Conservation (phyloP, 1,140 invertebrate genomes). For the Drosophila saltans region DNA sequence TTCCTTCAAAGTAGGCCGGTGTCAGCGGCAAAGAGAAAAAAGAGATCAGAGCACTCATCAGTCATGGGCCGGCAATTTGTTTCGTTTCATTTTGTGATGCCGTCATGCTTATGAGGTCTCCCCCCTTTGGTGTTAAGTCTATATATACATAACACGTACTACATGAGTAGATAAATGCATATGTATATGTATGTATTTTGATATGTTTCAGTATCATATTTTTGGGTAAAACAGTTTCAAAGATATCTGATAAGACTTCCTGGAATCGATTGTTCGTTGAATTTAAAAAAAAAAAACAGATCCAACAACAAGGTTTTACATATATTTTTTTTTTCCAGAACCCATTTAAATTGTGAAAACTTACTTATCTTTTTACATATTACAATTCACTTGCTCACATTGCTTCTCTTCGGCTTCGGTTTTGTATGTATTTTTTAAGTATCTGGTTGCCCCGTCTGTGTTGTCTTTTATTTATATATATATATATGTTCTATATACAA, state of each 20-base stretch:
- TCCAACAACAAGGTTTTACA: neutral
- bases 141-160: neutral
- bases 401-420: neutral
- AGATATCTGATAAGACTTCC: conserved; percentile 1
- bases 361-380: conserved; percentile 7
- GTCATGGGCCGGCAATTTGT: conserved; percentile 68
- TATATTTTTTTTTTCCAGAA: neutral
- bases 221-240: neutral
- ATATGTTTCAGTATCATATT: neutral
- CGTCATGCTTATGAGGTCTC: conserved; percentile 34
- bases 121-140: neutral
- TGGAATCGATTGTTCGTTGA: neutral
- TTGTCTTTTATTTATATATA: neutral
- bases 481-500: conserved; percentile 3
- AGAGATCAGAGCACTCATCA: conserved; percentile 57
- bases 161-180: neutral
- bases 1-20: conserved; percentile 41
- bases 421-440: neutral
- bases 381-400: neutral
- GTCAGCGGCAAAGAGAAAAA: conserved; percentile 13
- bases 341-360: conserved; percentile 8
- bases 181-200: neutral
- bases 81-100: conserved; percentile 43
- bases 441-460: neutral
- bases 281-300: neutral